These are phyloP conservation scores for Monodelphis domestica DNA, from an alignment of 2,797 vertebrate species.

Conservation along the genomic window DNA sequence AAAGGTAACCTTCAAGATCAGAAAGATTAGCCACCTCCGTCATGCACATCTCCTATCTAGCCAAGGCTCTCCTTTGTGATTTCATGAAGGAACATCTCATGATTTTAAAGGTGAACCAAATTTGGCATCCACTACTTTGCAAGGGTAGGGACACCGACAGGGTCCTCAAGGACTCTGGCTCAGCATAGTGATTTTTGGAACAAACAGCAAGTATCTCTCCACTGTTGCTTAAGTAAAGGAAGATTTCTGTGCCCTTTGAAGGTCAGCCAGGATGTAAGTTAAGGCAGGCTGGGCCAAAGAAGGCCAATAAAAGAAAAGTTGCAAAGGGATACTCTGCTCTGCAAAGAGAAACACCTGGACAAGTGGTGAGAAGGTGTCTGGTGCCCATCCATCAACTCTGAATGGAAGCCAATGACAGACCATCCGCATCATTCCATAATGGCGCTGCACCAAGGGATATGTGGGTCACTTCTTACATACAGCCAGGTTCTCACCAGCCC, in stretches of 20 bases:
- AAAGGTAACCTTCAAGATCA: neutral
- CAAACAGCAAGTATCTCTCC: neutral
- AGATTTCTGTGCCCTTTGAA: neutral
- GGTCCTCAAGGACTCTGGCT: neutral
- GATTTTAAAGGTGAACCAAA: neutral
- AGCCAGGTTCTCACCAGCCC: constrained; percentile 30
- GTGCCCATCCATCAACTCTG: constrained; percentile 43
- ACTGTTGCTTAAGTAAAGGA: neutral
- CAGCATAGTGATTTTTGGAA: neutral
- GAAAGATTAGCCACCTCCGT: neutral
- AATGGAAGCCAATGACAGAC: constrained; percentile 47
- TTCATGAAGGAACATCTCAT: neutral
- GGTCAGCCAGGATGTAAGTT: neutral
- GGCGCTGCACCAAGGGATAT: constrained; percentile 15
- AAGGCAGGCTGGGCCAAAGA: neutral
- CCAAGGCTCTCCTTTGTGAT: neutral
- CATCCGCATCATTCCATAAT: neutral
- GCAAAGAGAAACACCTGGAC: neutral
- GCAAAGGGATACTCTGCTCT: neutral
- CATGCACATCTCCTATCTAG: neutral
- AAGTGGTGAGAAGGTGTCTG: constrained; percentile 9
- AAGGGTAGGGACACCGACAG: neutral
- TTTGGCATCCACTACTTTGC: neutral
- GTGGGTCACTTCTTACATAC: constrained; percentile 18
- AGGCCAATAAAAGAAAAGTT: neutral